phyloP scores from a whole-genome alignment of 92 coral and sea anemone species.

The Ricordea florida region DNA sequence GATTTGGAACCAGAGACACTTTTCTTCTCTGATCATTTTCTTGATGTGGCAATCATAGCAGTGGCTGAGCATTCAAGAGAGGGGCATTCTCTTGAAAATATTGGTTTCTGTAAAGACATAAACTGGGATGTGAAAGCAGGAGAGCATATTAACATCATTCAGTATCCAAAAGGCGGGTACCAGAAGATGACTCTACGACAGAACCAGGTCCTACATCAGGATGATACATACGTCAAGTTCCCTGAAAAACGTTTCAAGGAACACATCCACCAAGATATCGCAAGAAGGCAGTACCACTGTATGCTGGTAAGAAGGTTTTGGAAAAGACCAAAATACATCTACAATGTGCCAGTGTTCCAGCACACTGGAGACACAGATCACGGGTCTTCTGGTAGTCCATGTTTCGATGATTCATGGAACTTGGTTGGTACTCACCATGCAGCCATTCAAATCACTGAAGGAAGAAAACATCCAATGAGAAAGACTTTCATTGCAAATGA shows the following conservation, averaged over 20 bases:
- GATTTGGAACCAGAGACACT: background rate
- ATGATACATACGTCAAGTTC: background rate
- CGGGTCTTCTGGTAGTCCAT: background rate
- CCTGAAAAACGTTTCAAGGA: background rate
- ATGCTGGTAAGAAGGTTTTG: too few relatives aligned
- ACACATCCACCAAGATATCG: background rate
- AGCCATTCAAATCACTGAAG: background rate
- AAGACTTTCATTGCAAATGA: background rate
- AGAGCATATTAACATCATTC: conserved; percentile 1
- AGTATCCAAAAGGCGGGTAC: background rate
- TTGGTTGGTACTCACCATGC: background rate
- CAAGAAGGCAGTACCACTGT: too few relatives aligned
- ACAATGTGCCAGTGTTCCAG: background rate
- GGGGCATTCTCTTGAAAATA: background rate
- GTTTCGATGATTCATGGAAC: conserved; percentile 11
- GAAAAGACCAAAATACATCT: background rate
- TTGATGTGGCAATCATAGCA: background rate
- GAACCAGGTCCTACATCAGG: background rate
- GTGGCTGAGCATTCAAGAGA: background rate
- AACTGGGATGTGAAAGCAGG: background rate
- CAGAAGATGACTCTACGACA: conserved; percentile 3
- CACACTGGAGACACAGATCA: background rate
- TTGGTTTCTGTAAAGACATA: background rate
- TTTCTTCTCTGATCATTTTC: background rate
- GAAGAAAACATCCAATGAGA: background rate